These are phyloP conservation scores for Artemisiospiza belli DNA, from an alignment of 2,113 vertebrate species.

Conservation along the genomic window DNA sequence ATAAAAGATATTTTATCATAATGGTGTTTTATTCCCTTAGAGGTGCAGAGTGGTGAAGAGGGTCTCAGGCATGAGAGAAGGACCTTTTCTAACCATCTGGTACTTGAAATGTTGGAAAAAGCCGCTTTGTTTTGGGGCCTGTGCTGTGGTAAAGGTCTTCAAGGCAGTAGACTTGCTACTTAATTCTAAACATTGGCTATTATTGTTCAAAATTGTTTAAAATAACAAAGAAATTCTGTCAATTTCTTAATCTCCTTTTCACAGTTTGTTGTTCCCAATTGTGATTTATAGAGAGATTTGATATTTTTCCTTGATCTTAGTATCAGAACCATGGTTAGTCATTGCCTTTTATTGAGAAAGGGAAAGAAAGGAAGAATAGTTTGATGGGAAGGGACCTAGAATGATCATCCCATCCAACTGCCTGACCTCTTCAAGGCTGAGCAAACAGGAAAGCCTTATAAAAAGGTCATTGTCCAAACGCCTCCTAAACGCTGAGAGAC, in stretches of 20 bases:
- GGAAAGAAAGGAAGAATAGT: background rate
- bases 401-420: background rate
- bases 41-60: background rate
- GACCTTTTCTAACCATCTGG: background rate
- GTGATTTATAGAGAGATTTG: background rate
- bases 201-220: background rate
- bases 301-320: background rate
- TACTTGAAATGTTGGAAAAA: background rate
- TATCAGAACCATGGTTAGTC: background rate
- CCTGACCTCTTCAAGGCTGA: background rate
- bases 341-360: background rate
- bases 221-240: background rate
- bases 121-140: background rate
- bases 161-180: background rate
- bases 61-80: background rate
- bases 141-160: background rate
- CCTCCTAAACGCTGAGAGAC: background rate
- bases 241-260: background rate
- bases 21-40: background rate
- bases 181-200: background rate
- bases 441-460: background rate
- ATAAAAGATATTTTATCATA: background rate
- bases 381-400: background rate
- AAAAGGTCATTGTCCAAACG: background rate
- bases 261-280: accelerated